Conservation (phyloP, 1,140 invertebrate genomes). For the Parapsyche elsis region DNA sequence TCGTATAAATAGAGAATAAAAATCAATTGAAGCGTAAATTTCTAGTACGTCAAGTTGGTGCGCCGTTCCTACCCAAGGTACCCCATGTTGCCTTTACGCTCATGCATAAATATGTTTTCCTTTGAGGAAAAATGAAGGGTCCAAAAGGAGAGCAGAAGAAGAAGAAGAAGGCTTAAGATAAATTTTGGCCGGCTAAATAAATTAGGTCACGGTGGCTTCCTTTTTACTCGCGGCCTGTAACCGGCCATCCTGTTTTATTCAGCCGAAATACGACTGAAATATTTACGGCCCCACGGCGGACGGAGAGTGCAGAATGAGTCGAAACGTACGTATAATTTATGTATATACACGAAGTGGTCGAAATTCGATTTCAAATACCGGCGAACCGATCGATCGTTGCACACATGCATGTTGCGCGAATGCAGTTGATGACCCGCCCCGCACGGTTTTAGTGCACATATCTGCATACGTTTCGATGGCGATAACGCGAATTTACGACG, state of each 20-base stretch:
- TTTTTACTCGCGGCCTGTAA: constrained; percentile 17
- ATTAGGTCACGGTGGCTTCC: constrained; percentile 37
- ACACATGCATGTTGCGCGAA: too few species aligned
- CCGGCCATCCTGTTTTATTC: constrained; percentile 11
- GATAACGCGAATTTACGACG: too few species aligned
- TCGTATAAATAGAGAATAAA: background rate
- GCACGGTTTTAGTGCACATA: too few species aligned
- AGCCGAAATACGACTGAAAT: constrained; percentile 28
- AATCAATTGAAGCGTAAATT: too few species aligned
- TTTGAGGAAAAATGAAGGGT: constrained; percentile 22
- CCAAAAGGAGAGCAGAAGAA: background rate
- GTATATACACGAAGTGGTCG: too few species aligned
- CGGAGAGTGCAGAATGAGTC: background rate
- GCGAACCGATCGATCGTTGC: too few species aligned
- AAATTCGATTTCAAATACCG: too few species aligned
- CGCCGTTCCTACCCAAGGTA: background rate
- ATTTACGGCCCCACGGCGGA: constrained; percentile 6
- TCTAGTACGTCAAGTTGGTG: too few species aligned
- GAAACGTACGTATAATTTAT: background rate
- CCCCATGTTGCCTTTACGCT: background rate
- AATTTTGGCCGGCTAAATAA: constrained; percentile 33
- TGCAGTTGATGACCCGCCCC: too few species aligned
- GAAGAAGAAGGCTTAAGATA: constrained; percentile 19
- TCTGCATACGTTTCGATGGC: too few species aligned
- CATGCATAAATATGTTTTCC: constrained; percentile 25